A percentile compares a stretch with the other conserved stretches of the same genome.
Conservation (phyloP, 2,888 invertebrate species). For the Drosophila austrosaltans region DNA sequence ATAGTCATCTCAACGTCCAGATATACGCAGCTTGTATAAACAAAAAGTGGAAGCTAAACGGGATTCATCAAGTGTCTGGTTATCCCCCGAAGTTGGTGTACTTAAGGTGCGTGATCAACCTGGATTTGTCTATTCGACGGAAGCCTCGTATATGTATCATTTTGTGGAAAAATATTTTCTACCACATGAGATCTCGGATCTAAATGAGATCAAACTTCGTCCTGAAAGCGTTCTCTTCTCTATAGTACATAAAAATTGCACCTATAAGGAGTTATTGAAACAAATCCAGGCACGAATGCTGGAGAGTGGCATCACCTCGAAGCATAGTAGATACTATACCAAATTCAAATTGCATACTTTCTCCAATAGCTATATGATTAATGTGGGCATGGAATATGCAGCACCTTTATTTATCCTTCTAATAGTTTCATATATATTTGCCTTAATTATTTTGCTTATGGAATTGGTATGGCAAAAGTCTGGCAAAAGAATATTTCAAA, state of each 20-base stretch:
- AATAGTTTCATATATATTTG: slow-evolving; percentile 51
- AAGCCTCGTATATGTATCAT: slow-evolving; percentile 70
- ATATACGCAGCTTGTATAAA: slow-evolving; percentile 67
- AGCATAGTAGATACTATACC: slow-evolving; percentile 67
- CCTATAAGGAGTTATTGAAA: slow-evolving; percentile 76
- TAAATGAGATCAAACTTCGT: slow-evolving; percentile 80
- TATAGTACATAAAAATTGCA: slow-evolving; percentile 70
- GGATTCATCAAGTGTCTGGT: slow-evolving; percentile 67
- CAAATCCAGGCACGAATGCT: slow-evolving; percentile 70
- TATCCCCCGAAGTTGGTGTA: slow-evolving; percentile 69
- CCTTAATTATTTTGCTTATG: slow-evolving; percentile 56
- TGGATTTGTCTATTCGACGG: slow-evolving; percentile 80
- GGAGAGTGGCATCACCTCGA: slow-evolving; percentile 73
- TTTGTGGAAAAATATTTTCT: slow-evolving; percentile 74
- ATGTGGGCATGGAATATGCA: slow-evolving; percentile 80
- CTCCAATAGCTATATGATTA: slow-evolving; percentile 69
- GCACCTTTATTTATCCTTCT: slow-evolving; percentile 76
- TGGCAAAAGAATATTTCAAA: background rate
- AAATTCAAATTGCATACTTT: slow-evolving; percentile 69
- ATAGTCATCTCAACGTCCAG: slow-evolving; percentile 63
- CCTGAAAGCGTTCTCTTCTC: slow-evolving; percentile 65
- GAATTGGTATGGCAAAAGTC: slow-evolving; percentile 59
- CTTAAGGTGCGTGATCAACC: slow-evolving; percentile 70
- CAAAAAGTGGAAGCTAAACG: slow-evolving; percentile 66
- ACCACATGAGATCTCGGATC: slow-evolving; percentile 81